A percentile compares a stretch with the other conserved stretches of the same genome.
Conservation (phyloP, 1,140 invertebrate genomes). For the Drosophila kohkoa region DNA sequence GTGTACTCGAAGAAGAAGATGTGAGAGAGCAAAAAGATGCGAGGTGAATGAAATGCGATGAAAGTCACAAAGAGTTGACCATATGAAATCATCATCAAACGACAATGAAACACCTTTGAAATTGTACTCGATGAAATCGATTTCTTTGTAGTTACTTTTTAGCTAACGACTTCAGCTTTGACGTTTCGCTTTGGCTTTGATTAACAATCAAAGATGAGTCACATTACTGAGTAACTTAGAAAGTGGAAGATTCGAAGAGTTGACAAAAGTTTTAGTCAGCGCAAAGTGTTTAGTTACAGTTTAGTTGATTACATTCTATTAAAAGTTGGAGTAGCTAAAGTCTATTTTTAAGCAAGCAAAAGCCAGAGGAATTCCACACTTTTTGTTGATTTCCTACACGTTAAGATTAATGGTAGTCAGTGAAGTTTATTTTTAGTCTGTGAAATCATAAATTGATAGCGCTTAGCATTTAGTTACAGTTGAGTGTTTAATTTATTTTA, state of each 20-base stretch:
- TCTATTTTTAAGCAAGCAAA: too few relatives aligned
- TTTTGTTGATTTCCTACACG: too few relatives aligned
- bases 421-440: too few relatives aligned
- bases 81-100: background rate
- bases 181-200: background rate
- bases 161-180: background rate
- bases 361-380: too few relatives aligned
- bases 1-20: background rate
- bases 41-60: slow-evolving; percentile 10
- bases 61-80: slow-evolving; percentile 16
- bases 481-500: background rate
- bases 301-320: background rate
- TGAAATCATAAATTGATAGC: background rate
- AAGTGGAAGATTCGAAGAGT: background rate
- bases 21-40: background rate
- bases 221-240: background rate
- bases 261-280: background rate
- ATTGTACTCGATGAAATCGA: slow-evolving; percentile 4
- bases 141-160: background rate
- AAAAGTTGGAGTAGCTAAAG: too few relatives aligned
- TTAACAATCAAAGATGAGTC: background rate
- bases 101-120: slow-evolving; percentile 30
- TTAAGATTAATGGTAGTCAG: too few relatives aligned
- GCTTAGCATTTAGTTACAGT: background rate
- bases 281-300: background rate